Evolutionary conservation across 2,797 vertebrate genomes (phyloP).

Genomic region (Smutsia temminckii): DNA sequence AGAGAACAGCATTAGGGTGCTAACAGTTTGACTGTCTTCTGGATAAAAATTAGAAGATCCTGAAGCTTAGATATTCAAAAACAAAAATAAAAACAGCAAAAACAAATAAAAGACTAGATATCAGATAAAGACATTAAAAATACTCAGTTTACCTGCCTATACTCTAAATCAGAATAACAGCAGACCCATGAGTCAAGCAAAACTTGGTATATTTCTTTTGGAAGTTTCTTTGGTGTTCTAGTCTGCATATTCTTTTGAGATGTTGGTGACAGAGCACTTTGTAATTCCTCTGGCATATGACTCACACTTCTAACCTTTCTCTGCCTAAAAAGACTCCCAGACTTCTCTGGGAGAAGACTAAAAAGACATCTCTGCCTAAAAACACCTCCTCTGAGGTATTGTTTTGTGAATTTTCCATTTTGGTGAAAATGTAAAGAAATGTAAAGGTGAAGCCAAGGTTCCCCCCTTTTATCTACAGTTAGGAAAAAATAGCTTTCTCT

Average conservation of each 20-base stretch:
- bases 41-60: background rate
- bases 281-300: constrained; percentile 2
- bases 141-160: background rate
- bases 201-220: background rate
- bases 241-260: constrained; percentile 5
- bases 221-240: background rate
- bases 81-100: constrained; percentile 8
- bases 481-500: background rate
- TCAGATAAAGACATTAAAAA: background rate
- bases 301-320: background rate
- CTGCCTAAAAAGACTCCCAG: constrained; percentile 3
- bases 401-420: background rate
- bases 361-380: background rate
- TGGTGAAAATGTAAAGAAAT: background rate
- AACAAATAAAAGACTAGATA: constrained; percentile 2
- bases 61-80: constrained; percentile 36
- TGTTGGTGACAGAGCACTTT: background rate
- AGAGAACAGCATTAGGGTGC: background rate
- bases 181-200: background rate
- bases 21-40: constrained; percentile 10
- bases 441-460: background rate
- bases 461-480: background rate
- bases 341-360: background rate
- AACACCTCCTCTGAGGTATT: background rate
- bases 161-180: background rate